Evolutionary conservation across 2,888 invertebrate species (phyloP), one percentile per base, ranked within the genome.

Genomic region (Polydrusus pterygomalis): DNA sequence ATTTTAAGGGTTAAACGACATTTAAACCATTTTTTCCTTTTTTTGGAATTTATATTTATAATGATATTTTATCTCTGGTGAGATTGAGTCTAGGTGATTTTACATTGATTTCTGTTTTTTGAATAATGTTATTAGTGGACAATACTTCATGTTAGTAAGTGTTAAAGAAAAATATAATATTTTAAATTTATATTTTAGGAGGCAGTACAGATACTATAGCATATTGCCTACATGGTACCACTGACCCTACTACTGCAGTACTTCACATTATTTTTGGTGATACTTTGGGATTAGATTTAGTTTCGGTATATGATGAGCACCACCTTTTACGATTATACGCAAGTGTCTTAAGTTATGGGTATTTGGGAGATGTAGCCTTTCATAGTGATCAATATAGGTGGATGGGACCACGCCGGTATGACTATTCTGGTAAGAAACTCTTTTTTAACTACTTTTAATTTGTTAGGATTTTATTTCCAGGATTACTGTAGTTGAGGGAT

Each of bases 341-440:
- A 15, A 94, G 95, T 80, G 91, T 95, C 60, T 89, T 95, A 77
- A 94, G 94, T 76, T 96, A 96, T 85, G 96, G 96, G 0, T 96
- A 94, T 87, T 90, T 96, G 82, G 96, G 96, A 2, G 96, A 96
- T 87, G 92, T 95, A 45, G 90, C 95, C 18, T 89, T 91, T 75
- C 93, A 94, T 82, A 95, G 95, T 84, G 96, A 96, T 82, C 91
- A 91, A 77, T 92, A 94, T 82, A 89, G 96, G 56, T 96, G 95
- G 94, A 93, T 96, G 93, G 96, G 96, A 47, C 95, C 96, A 15
- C 91, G 91, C 79, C 89, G 96, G 79, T 96, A 96, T 84, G 93
- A 94, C 82, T 93, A 93, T 86, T 91, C 93, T 70, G 95, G 94
- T 92, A 84, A 72, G 34, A 30, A 49, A 18, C 6, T 54, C 3